phyloP scores from a whole-genome alignment of 2,888 invertebrate species.

The Drosophila parthenogenetica region DNA sequence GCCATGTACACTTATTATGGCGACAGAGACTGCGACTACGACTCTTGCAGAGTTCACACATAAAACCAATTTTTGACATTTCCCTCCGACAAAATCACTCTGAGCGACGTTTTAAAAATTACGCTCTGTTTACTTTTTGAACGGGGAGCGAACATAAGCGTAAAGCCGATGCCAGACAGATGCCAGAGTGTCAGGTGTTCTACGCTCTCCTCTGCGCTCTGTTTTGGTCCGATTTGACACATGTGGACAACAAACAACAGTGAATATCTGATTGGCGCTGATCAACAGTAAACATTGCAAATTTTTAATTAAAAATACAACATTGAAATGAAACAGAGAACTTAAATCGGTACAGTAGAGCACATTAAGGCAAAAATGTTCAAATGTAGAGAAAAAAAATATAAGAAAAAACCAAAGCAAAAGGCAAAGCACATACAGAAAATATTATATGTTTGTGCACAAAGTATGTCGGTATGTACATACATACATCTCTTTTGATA shows the following conservation, averaged over 20 bases:
- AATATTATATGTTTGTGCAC: slow-evolving; percentile 14
- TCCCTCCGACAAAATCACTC: slow-evolving; percentile 65
- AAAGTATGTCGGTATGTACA: slow-evolving; percentile 14
- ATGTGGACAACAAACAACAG: slow-evolving; percentile 49
- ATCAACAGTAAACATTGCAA: slow-evolving; percentile 28
- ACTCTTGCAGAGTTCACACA: slow-evolving; percentile 77
- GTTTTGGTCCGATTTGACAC: slow-evolving; percentile 68
- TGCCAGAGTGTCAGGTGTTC: slow-evolving; percentile 60
- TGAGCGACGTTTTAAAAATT: slow-evolving; percentile 76
- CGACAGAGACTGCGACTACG: slow-evolving; percentile 35
- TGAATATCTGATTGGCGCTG: slow-evolving; percentile 49
- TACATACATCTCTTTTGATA: slow-evolving; percentile 45
- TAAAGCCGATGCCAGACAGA: slow-evolving; percentile 51
- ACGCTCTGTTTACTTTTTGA: slow-evolving; percentile 78
- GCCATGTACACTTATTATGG: slow-evolving; percentile 46
- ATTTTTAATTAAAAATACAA: slow-evolving; percentile 10
- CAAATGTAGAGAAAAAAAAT: slow-evolving; percentile 22
- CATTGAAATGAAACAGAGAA: slow-evolving; percentile 9
- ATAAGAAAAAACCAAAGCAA: slow-evolving; percentile 29
- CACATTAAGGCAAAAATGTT: slow-evolving; percentile 47
- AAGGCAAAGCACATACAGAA: slow-evolving; percentile 43
- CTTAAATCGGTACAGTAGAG: slow-evolving; percentile 59
- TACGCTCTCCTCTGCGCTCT: slow-evolving; percentile 43
- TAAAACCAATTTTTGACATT: slow-evolving; percentile 73
- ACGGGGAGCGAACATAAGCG: slow-evolving; percentile 51